Conservation (phyloP, 2,888 invertebrate genomes). For the Glyphotaelius pellucidus region DNA sequence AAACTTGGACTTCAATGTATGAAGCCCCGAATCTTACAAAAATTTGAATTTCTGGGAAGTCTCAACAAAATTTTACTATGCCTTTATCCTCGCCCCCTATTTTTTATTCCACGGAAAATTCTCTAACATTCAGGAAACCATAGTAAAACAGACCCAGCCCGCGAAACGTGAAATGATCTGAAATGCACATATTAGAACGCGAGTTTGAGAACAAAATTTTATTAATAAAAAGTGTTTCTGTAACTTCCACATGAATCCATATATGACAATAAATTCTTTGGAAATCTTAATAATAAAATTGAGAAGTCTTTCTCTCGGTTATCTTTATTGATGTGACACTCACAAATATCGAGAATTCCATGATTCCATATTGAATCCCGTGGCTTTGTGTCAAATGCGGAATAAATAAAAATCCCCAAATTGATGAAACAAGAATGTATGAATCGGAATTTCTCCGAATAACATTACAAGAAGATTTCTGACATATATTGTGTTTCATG, state of each 20-base stretch:
- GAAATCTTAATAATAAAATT: background rate
- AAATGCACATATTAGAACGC: background rate
- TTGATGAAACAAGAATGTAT: background rate
- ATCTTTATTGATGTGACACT: background rate
- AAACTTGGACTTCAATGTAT: background rate
- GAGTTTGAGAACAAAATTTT: background rate
- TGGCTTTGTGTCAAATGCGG: background rate
- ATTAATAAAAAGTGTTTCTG: background rate
- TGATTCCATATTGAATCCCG: background rate
- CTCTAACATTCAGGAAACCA: background rate
- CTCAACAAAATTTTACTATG: background rate
- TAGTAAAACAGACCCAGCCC: background rate
- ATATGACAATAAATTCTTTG: background rate
- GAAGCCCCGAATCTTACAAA: background rate
- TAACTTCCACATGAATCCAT: background rate
- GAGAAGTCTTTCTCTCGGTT: background rate
- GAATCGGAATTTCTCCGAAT: background rate
- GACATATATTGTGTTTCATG: background rate
- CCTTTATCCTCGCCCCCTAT: background rate
- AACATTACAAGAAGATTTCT: background rate
- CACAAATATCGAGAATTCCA: background rate
- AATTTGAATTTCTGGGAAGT: background rate
- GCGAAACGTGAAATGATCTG: background rate
- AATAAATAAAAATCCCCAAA: slow-evolving; percentile 1
- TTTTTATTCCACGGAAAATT: background rate